Evolutionary conservation across 2,113 vertebrate genomes (phyloP), one percentile per base, ranked within the genome.

Genomic region (Chloropsis cyanopogon): DNA sequence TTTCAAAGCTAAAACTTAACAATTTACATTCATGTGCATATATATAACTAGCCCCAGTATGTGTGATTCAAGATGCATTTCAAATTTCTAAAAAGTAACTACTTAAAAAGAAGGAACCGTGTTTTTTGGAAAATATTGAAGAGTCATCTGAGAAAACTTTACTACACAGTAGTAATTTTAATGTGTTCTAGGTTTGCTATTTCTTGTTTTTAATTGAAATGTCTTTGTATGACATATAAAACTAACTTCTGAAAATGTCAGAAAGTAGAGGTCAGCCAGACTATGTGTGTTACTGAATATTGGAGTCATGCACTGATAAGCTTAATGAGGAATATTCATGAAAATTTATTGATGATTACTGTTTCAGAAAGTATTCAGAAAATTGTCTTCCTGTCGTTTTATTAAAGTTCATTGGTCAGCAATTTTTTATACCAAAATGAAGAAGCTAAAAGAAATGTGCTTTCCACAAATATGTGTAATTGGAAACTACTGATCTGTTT

Each of bases 221-320:
- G 14, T 65, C 82, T 79, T 68, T 80, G 17, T 82, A 46, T 90
- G 85, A 77, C 68, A 54, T 72, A 64, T 50, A 92, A 93, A 86
- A 78, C 37, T 76, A 46, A 79, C 59, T 76, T 88, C 41, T 90
- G 75, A 84, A 96, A 94, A 94, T 93, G 65, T 85, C 64, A 88
- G 41, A 77, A 88, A 77, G 88, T 35, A 57, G 76, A 93, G 64
- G 79, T 91, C 82, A 86, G 63, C 49, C 71, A 80, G 78, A 44
- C 39, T 50, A 4, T 76, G 29, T 57, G 14, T 80, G 46, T 71
- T 72, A 37, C 57, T 65, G 70, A 79, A 60, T 76, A n/a, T 21
- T 33, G 11, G 28, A 86, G 70, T 82, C 77, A 69, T 0, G 2
- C 86, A 57, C 57, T 85, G 73, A 46, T 88, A 89, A 91, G 14